phyloP scores from a whole-genome alignment of 2,113 vertebrate species.

The Lates calcarifer region DNA sequence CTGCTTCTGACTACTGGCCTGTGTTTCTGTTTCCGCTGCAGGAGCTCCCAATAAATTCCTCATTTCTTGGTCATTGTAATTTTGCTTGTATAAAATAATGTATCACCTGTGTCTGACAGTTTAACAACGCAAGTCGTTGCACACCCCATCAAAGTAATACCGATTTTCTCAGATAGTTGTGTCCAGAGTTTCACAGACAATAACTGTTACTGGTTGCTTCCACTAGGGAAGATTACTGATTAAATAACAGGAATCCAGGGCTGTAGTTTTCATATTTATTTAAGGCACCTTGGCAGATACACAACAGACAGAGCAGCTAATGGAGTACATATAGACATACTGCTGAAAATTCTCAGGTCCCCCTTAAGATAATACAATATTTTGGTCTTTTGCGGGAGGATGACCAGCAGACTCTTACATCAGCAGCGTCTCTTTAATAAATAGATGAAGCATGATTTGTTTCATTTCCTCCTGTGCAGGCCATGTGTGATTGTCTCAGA shows the following conservation, averaged over 20 bases:
- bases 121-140: background rate
- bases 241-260: conserved; percentile 2
- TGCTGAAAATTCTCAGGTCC: background rate
- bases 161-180: background rate
- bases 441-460: background rate
- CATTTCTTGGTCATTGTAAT: background rate
- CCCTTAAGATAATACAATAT: background rate
- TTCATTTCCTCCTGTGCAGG: background rate
- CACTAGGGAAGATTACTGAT: background rate
- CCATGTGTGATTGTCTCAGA: background rate
- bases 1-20: conserved; percentile 4
- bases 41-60: background rate
- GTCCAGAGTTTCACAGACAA: conserved; percentile 13
- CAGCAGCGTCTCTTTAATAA: background rate
- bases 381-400: background rate
- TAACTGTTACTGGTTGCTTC: background rate
- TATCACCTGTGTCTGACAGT: background rate
- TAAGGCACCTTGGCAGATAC: background rate
- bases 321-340: background rate
- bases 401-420: background rate
- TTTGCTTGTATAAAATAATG: background rate
- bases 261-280: conserved; percentile 2
- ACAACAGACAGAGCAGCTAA: background rate
- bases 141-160: background rate
- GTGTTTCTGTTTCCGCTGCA: background rate